Base-by-base conservation (phyloP, 2,888 invertebrate species). In the Cephus pygmeus region DNA sequence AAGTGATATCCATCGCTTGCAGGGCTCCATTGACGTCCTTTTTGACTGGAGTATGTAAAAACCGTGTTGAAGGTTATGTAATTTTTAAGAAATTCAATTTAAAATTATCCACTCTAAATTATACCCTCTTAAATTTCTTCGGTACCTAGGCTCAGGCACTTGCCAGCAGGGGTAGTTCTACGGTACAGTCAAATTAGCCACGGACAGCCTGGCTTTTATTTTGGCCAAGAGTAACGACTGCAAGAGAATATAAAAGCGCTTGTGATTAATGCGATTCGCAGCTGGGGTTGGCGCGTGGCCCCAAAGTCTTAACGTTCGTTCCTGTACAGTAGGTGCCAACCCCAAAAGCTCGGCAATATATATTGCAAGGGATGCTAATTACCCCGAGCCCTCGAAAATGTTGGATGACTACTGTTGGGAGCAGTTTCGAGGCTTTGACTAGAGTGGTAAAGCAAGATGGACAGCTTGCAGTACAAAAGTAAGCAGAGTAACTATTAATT, bases 241-340 rank as follows among this genome's bases (percentile, higher is more conserved):
- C 33, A 12, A 31, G 71, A 71, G 71, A 74, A 36, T 35, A 36
- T 74, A 36, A 79, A 79, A 74, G 79, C 76, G 69, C 80, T 80
- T 83, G 86, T 91, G 91, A 91, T 91, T 91, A 91, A 91, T 91
- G 90, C 80, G 87, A 88, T 89, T 89, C 89, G 83, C 90, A 91
- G 89, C 91, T 91, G 91, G 88, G 87, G 85, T 77, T 88, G 90
- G 87, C 90, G 87, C 87, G 84, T 86, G 85, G 68, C 77, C 31
- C 75, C 76, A 81, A 80, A 75, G 69, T 69, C 68, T 34, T 69
- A 68, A 69, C 77, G 31, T 77, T 75, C 78, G 75, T 79, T 71
- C 74, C 81, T 75, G 74, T 69, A 77, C 76, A 40, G 79, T 79
- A 88, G 85, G 83, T 87, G 87, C 86, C 88, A 87, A 81, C 84